These are phyloP conservation scores for Sorex fumeus DNA, from an alignment of 2,113 vertebrate genomes.

Conservation along the genomic window DNA sequence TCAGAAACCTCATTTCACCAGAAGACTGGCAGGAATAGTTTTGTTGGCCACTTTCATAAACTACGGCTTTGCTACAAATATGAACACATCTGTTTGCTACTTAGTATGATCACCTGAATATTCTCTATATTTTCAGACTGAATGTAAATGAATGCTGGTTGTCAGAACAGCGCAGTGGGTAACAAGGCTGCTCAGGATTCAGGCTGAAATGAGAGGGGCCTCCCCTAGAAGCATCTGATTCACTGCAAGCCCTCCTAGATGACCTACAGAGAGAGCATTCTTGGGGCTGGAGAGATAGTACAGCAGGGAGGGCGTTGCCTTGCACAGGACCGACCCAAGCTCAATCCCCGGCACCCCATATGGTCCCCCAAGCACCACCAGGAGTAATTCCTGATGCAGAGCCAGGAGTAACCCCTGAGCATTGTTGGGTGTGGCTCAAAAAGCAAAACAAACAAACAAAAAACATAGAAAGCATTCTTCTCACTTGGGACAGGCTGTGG, in stretches of 20 bases:
- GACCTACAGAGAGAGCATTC: background rate
- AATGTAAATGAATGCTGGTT: background rate
- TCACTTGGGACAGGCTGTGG: background rate
- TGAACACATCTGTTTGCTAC: background rate
- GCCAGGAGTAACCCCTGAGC: too few species aligned
- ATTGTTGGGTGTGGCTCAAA: too few species aligned
- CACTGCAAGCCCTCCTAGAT: background rate
- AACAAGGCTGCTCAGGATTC: background rate
- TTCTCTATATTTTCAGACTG: conserved; percentile 24
- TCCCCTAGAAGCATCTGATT: background rate
- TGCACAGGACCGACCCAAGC: too few species aligned
- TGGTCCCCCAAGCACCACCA: too few species aligned
- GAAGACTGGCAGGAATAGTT: background rate
- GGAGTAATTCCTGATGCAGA: too few species aligned
- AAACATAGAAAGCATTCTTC: background rate
- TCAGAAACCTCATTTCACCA: conserved; percentile 2
- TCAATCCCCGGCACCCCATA: too few species aligned
- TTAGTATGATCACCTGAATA: background rate
- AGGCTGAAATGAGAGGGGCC: background rate
- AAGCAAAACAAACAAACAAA: too few species aligned
- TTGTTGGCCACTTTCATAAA: background rate
- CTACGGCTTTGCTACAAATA: background rate
- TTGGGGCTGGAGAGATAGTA: too few species aligned
- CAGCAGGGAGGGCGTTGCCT: too few species aligned
- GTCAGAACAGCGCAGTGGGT: background rate